Percentiles rank a stretch among this genome's conserved stretches.
phyloP scores from a whole-genome alignment of 2,888 invertebrate species.

The Scotopteryx bipunctaria region DNA sequence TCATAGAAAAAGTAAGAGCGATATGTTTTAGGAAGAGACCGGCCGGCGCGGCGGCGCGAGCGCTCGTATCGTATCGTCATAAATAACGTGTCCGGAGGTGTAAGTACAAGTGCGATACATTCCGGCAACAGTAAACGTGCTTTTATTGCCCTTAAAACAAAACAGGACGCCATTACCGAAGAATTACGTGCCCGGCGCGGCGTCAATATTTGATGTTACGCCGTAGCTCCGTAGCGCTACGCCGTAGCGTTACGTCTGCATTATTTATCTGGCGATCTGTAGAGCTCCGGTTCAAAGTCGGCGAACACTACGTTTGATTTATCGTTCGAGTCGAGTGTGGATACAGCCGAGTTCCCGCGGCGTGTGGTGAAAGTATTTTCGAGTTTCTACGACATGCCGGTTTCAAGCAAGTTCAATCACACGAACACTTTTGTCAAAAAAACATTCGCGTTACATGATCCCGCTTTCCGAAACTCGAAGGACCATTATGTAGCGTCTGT shows the following conservation, averaged over 20 bases:
- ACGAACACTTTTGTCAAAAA: no score
- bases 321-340: no score
- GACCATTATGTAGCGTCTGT: no score
- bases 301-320: conserved; percentile 11
- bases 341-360: no score
- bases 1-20: neutral
- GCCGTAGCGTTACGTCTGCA: conserved; percentile 14
- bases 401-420: no score
- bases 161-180: conserved; percentile 24
- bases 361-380: no score
- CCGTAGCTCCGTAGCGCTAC: conserved; percentile 17
- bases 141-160: conserved; percentile 25
- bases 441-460: no score
- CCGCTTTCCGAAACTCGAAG: no score
- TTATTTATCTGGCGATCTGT: conserved; percentile 15
- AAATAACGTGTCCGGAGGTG: neutral
- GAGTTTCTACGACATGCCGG: no score
- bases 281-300: conserved; percentile 5
- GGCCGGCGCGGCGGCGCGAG: neutral
- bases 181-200: conserved; percentile 22
- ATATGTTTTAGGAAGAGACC: no score
- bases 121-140: neutral
- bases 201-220: conserved; percentile 31
- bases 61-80: neutral
- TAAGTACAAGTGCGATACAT: neutral